phyloP scores from a whole-genome alignment of 2,888 invertebrate species.

The Sepiola atlantica region DNA sequence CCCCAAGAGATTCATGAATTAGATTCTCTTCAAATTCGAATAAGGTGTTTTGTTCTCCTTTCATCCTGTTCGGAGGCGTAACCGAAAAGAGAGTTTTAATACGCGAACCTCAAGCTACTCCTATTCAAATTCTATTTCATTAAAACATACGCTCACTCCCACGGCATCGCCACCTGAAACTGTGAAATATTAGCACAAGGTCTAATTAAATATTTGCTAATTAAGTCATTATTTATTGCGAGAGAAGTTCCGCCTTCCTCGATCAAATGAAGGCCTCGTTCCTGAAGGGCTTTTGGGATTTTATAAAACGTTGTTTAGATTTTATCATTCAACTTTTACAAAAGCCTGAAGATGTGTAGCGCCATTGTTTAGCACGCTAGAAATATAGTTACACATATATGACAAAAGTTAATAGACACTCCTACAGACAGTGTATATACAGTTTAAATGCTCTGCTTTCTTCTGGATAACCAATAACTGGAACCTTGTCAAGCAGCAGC shows the following conservation, averaged over 20 bases:
- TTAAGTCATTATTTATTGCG: neutral
- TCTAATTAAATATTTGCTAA: slow-evolving; percentile 2
- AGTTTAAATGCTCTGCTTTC: too few species aligned
- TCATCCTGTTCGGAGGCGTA: neutral
- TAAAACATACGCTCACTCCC: neutral
- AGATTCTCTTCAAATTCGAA: neutral
- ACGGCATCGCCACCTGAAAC: neutral
- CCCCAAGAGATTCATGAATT: neutral
- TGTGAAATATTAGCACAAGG: neutral
- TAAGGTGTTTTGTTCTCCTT: neutral
- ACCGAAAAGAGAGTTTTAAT: neutral
- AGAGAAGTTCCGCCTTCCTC: neutral
- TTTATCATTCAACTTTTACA: neutral
- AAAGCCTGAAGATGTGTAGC: too few species aligned
- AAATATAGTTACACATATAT: too few species aligned
- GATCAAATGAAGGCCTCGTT: neutral
- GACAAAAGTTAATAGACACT: too few species aligned
- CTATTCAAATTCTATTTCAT: neutral
- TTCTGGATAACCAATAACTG: too few species aligned
- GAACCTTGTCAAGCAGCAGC: too few species aligned
- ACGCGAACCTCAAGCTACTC: neutral
- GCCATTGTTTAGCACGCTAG: too few species aligned
- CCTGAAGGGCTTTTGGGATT: neutral
- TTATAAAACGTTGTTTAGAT: neutral
- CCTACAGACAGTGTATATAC: too few species aligned